Conservation (phyloP, 2,797 vertebrate species). For the Florisuga fusca region DNA sequence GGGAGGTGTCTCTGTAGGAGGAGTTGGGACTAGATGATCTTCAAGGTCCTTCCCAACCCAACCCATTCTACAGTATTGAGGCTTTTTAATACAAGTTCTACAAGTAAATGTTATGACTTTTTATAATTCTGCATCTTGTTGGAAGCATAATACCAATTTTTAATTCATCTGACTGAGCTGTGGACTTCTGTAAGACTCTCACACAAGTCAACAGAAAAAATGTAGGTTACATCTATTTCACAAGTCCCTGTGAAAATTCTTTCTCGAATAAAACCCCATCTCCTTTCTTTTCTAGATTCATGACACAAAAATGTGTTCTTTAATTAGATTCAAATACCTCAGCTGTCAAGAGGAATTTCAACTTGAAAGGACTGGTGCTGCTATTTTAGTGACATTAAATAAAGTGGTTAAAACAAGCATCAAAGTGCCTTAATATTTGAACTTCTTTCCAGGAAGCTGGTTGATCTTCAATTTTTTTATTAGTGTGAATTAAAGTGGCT, state of each 20-base stretch:
- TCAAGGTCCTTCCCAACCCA: too few relatives aligned
- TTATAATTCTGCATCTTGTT: background rate
- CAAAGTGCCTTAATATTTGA: background rate
- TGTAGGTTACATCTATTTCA: background rate
- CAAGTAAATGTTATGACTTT: background rate
- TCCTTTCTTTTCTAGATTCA: background rate
- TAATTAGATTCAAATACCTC: background rate
- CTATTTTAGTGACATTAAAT: background rate
- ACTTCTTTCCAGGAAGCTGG: background rate
- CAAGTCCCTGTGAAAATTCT: background rate
- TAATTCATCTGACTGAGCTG: background rate
- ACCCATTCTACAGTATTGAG: background rate
- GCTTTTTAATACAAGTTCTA: background rate
- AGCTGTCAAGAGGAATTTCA: slow-evolving; percentile 8
- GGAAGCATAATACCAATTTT: background rate
- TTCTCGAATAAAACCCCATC: background rate
- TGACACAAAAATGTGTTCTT: background rate
- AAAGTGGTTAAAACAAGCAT: slow-evolving; percentile 13
- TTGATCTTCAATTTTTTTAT: slow-evolving; percentile 13
- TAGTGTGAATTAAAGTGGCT: slow-evolving; percentile 11
- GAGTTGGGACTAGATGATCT: too few relatives aligned
- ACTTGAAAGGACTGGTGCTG: slow-evolving; percentile 11
- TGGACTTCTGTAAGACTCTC: background rate
- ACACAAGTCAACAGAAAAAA: background rate
- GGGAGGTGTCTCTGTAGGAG: too few relatives aligned